Conservation (phyloP, 2,888 invertebrate species). For the Andrena flavipes region DNA sequence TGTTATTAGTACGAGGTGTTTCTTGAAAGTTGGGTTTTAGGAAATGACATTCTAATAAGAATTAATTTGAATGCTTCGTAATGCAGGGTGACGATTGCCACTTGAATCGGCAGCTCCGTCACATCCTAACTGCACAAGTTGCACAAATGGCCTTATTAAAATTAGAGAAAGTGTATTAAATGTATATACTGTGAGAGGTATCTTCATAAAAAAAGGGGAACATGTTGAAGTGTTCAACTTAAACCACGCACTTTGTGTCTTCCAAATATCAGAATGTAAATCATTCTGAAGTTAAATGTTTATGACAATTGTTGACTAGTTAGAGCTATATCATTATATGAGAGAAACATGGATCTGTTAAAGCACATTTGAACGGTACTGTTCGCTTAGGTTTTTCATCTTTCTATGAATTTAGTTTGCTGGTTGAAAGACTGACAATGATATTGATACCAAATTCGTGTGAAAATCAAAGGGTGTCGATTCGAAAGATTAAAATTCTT, state of each 20-base stretch:
- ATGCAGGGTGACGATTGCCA: slow-evolving; percentile 8
- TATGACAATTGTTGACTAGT: slow-evolving; percentile 62
- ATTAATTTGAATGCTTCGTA: slow-evolving; percentile 12
- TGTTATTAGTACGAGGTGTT: slow-evolving; percentile 25
- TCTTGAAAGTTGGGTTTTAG: slow-evolving; percentile 11
- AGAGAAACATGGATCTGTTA: slow-evolving; percentile 37
- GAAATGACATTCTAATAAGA: slow-evolving; percentile 8
- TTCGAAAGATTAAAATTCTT: slow-evolving; percentile 9
- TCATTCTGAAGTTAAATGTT: slow-evolving; percentile 54
- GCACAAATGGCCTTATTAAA: slow-evolving; percentile 65
- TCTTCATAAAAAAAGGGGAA: slow-evolving; percentile 37
- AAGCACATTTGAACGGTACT: slow-evolving; percentile 29
- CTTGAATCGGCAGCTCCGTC: slow-evolving; percentile 9
- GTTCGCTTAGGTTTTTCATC: slow-evolving; percentile 33
- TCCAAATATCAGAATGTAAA: slow-evolving; percentile 65
- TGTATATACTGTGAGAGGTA: slow-evolving; percentile 44
- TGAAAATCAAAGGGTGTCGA: not conserved
- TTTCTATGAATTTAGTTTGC: slow-evolving; percentile 36
- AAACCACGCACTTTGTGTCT: slow-evolving; percentile 65
- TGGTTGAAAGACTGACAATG: slow-evolving; percentile 55
- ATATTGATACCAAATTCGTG: slow-evolving; percentile 33
- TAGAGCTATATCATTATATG: slow-evolving; percentile 55
- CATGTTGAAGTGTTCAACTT: slow-evolving; percentile 41
- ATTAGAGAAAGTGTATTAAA: slow-evolving; percentile 37
- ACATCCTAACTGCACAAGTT: slow-evolving; percentile 43